Evolutionary conservation across 2,113 vertebrate genomes (phyloP).

Genomic region (Eudyptes chrysolophus): DNA sequence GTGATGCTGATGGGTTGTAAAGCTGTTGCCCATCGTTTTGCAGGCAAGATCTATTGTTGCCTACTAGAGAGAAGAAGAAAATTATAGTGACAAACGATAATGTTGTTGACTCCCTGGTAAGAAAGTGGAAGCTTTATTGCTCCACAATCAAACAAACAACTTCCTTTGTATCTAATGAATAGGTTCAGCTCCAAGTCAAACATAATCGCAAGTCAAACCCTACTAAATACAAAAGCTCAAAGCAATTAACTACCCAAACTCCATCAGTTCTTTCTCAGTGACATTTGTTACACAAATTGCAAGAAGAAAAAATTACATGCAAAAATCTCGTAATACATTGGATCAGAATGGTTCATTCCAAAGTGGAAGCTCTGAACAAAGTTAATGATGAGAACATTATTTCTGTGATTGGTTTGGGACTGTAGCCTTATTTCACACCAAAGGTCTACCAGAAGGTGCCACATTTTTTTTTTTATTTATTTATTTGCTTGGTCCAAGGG

Average conservation of each 20-base stretch:
- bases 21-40: not conserved
- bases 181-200: constrained; percentile 23
- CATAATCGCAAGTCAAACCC: not conserved
- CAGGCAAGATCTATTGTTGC: not conserved
- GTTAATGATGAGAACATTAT: not conserved
- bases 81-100: constrained; percentile 40
- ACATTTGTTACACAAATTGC: not conserved
- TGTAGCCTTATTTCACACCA: not conserved
- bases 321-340: not conserved
- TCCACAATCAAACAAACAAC: constrained; percentile 17
- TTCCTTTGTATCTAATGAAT: constrained; percentile 35
- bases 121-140: constrained; percentile 14
- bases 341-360: not conserved
- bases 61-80: not conserved
- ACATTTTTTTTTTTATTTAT: not conserved
- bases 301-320: not conserved
- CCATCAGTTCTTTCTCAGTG: not conserved
- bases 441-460: not conserved
- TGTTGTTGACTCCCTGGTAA: constrained; percentile 17
- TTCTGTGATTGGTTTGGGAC: not conserved
- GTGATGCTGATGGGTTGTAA: not conserved
- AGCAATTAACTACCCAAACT: not conserved
- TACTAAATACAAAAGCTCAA: constrained; percentile 1
- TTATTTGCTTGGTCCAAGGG: not conserved
- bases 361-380: not conserved